Base-by-base conservation (phyloP, 2,888 invertebrate genomes). In the Aplocera efformata region DNA sequence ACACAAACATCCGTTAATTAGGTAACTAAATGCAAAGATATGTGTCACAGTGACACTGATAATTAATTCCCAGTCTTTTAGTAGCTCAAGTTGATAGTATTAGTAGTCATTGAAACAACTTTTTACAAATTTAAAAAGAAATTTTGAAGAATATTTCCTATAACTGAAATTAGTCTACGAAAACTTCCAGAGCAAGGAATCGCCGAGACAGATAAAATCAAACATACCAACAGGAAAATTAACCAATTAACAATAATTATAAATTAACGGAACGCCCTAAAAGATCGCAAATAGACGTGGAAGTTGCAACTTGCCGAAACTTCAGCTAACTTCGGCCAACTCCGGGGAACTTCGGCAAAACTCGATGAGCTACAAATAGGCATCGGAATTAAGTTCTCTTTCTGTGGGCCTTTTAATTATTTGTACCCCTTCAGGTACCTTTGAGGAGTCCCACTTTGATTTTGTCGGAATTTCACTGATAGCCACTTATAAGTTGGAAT, bases 321-420 rank as follows among this genome's bases (percentile, higher is more conserved):
- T 64, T 58, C 40, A 29, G 32, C 11, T 36, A 66, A 64, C 58
- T 67, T 63, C 56, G 50, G 32, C 11, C 35, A 66, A 64, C 58
- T 67, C 63, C 56, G 50, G 40, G 46, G 46, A 77, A 75, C 66
- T 80, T 74, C 60, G 60, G 56, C 42, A 48, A 63, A 80, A 80
- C 73, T 79, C 72, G 73, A 76, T 78, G 82, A 80, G 81, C 74
- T 80, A 79, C 83, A 81, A 85, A 86, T 83, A 82, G 78, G 83
- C 84, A 85, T 83, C 75, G 78, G 77, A 77, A 81, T 81, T 75
- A 79, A 84, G 83, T 85, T 81, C 68, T 64, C 74, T 76, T 79
- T 72, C 80, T 68, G 79, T 76, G 65, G 72, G 81, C 81, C 85
- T 86, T 88, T 86, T 88, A 88, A 88, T 88, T 86, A 88, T 86